Evolutionary conservation across 2,888 invertebrate genomes (phyloP).

Genomic region (Hoplodrina ambigua): DNA sequence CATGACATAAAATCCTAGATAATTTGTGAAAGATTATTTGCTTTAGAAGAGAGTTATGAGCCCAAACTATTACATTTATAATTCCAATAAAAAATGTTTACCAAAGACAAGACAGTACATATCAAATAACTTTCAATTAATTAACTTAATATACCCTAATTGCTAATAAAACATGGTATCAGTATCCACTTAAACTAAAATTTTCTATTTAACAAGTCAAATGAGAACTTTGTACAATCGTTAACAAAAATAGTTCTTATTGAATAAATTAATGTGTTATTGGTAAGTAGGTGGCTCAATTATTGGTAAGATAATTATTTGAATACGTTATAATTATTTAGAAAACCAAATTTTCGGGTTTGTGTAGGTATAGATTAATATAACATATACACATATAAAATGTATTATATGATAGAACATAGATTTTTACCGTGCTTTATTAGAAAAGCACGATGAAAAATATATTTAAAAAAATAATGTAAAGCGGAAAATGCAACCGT

Average conservation of each 20-base stretch:
- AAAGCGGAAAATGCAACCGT: no score
- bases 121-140: slow-evolving; percentile 53
- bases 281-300: not conserved
- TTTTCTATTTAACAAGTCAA: slow-evolving; percentile 50
- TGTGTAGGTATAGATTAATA: not conserved
- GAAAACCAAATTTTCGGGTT: not conserved
- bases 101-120: slow-evolving; percentile 22
- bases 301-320: slow-evolving; percentile 16
- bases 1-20: no score
- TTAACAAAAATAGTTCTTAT: slow-evolving; percentile 20
- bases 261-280: slow-evolving; percentile 29
- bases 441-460: no score
- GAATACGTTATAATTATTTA: slow-evolving; percentile 5
- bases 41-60: not conserved
- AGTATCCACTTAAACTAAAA: slow-evolving; percentile 49
- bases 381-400: no score
- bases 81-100: slow-evolving; percentile 25
- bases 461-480: no score
- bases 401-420: not conserved
- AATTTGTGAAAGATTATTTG: no score
- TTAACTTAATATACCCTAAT: slow-evolving; percentile 60
- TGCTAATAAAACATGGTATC: slow-evolving; percentile 53
- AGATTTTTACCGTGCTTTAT: not conserved
- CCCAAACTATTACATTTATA: slow-evolving; percentile 12
- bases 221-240: slow-evolving; percentile 31